Percentiles rank a stretch among this genome's conserved stretches.
Evolutionary conservation across 2,888 invertebrate species (phyloP).

Genomic region (Metopia argyrocephala): DNA sequence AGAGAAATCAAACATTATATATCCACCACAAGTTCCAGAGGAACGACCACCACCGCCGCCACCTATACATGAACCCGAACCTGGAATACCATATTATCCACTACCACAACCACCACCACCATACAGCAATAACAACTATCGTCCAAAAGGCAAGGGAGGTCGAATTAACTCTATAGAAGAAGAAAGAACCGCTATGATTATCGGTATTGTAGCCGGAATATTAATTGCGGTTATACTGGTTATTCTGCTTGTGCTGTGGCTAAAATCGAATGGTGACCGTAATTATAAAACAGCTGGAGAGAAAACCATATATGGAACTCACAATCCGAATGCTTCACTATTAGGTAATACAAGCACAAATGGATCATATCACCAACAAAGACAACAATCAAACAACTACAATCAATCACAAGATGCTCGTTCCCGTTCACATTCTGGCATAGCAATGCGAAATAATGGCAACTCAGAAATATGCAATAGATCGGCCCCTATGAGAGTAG

Average conservation of each 20-base stretch:
- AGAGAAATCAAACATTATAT: constrained; percentile 65
- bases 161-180: constrained; percentile 85
- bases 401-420: constrained; percentile 72
- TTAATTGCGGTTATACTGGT: constrained; percentile 94
- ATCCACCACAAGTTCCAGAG: constrained; percentile 68
- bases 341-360: constrained; percentile 82
- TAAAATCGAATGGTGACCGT: constrained; percentile 91
- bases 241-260: constrained; percentile 92
- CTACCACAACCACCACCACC: constrained; percentile 73
- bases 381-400: constrained; percentile 70
- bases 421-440: constrained; percentile 71
- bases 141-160: constrained; percentile 78
- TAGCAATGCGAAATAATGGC: constrained; percentile 66
- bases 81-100: constrained; percentile 70
- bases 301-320: constrained; percentile 83
- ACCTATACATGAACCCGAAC: constrained; percentile 66
- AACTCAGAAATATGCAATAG: constrained; percentile 61
- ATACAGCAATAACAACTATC: constrained; percentile 75
- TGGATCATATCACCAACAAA: constrained; percentile 78
- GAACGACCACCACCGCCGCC: constrained; percentile 69
- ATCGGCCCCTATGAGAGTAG: constrained; percentile 56
- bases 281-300: constrained; percentile 95
- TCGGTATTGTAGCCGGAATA: constrained; percentile 93
- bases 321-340: constrained; percentile 89
- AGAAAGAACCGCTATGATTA: constrained; percentile 87